Evolutionary conservation across 2,888 invertebrate species (phyloP), one percentile per base, ranked within the genome.

Genomic region (Lycocerus yunnanus): DNA sequence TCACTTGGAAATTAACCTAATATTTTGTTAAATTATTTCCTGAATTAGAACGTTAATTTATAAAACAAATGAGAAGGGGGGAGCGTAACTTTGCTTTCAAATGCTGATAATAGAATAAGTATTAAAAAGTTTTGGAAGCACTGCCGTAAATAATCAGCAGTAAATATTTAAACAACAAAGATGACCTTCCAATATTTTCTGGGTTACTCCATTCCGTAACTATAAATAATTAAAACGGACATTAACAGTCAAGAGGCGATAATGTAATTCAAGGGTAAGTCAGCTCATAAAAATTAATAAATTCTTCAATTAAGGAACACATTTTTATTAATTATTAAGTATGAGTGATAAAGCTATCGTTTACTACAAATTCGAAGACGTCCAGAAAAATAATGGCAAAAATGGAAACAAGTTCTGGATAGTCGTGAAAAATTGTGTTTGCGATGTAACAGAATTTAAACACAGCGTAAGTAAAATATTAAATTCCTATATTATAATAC

Each of bases 371-470:
- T 81, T 88, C 20, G 89, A 89, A 8, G 92, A 94, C 79, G 90
- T 94, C 70, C 86, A 90, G 2, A 82, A 85, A 58, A 87, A 90
- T 68, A 89, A 91, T 83, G 94, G 94, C 0, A 86, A 86, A 78
- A 87, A 89, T 58, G 89, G 88, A 3, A 82, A 87, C 0, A 88
- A 88, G 0, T 84, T 88, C 0, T 94, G 94, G 94, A 84, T 93
- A 65, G 88, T 93, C 20, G 88, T 92, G 79, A 91, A 90, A 81
- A 91, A 93, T 82, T 83, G 81, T 18, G 91, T 94, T 3, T 94
- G 93, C 82, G 93, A 94, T 85, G 89, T 93, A 78, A 92, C 93
- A 2, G 86, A 88, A 9, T 93, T 43, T n/a, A n/a, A n/a, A n/a
- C n/a, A n/a, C n/a, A 43, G 6, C 43, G 43, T 43, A 43, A 43